phyloP scores from a whole-genome alignment of 2,113 vertebrate species.

The Uropsilus gracilis region DNA sequence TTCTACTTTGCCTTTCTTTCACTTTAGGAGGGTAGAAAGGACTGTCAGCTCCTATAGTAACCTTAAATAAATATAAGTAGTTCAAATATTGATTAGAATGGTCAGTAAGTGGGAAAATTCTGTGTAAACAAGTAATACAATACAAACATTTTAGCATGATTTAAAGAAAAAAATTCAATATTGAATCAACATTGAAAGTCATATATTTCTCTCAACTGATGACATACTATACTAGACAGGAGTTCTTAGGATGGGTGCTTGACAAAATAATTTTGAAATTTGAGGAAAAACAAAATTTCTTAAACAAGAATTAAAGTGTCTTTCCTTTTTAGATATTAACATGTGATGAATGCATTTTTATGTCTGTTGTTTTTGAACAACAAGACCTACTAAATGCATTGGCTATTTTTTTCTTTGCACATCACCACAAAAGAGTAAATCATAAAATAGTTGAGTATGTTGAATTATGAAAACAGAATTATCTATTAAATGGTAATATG shows the following conservation, averaged over 20 bases:
- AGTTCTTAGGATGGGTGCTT: not conserved
- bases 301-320: not conserved
- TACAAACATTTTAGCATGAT: not conserved
- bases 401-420: not conserved
- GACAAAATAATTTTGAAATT: not conserved
- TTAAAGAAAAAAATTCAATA: not conserved
- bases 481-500: slow-evolving; percentile 32
- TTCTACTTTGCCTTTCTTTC: not conserved
- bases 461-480: not conserved
- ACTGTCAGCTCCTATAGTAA: not conserved
- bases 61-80: not conserved
- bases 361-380: not conserved
- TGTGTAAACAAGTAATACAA: not conserved
- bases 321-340: not conserved
- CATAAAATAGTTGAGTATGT: slow-evolving; percentile 41
- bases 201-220: not conserved
- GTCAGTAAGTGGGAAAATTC: not conserved
- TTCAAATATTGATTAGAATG: not conserved
- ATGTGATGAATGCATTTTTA: not conserved
- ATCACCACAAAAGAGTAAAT: slow-evolving; percentile 40
- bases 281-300: not conserved
- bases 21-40: not conserved
- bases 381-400: not conserved
- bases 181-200: not conserved
- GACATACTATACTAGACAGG: not conserved